Evolutionary conservation across 1,140 invertebrate genomes (phyloP).

Genomic region (Temnothorax longispinosus): DNA sequence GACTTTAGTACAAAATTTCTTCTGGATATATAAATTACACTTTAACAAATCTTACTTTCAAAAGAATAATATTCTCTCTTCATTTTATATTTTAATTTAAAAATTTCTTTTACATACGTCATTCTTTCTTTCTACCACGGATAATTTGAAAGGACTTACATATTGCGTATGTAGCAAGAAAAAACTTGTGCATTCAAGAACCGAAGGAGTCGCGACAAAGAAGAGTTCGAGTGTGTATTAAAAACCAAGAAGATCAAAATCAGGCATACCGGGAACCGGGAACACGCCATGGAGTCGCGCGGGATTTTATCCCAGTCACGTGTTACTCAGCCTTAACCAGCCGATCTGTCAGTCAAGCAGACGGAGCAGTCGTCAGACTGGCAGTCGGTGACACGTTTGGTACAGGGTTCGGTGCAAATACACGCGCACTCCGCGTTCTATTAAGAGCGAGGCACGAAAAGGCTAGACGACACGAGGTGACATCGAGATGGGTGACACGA

Average conservation of each 20-base stretch:
- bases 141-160: background rate
- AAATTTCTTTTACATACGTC: background rate
- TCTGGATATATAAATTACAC: background rate
- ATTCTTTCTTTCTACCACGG: background rate
- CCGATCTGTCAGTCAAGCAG: slow-evolving; percentile 73
- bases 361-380: slow-evolving; percentile 57
- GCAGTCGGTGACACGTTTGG: slow-evolving; percentile 72
- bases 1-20: background rate
- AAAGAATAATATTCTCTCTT: background rate
- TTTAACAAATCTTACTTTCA: background rate
- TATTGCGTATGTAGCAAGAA: background rate
- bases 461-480: slow-evolving; percentile 79
- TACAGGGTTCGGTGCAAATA: slow-evolving; percentile 66
- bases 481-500: slow-evolving; percentile 82
- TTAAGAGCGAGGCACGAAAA: slow-evolving; percentile 81
- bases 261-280: slow-evolving; percentile 10
- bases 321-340: slow-evolving; percentile 67
- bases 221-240: background rate
- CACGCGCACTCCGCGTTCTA: slow-evolving; percentile 76
- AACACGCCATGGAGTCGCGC: slow-evolving; percentile 15
- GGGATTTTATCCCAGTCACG: slow-evolving; percentile 69
- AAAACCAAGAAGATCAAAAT: slow-evolving; percentile 34
- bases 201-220: background rate
- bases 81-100: background rate
- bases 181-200: background rate